Evolutionary conservation across 53 echinoderm and acorn worm genomes (phyloP).

Genomic region (Arbacia lixula): DNA sequence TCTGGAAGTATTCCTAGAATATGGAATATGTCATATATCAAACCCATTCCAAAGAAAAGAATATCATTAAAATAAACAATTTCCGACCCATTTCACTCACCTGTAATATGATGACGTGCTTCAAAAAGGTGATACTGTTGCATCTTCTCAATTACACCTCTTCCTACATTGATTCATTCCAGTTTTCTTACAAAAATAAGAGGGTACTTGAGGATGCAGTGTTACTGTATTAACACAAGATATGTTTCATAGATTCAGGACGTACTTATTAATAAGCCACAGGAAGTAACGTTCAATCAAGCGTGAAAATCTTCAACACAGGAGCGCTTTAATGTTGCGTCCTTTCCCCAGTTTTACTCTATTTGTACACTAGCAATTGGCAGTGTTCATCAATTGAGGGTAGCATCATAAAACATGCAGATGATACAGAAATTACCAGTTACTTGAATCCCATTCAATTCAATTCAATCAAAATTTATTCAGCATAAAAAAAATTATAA

Average conservation of each 20-base stretch:
- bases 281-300: constrained; percentile 1
- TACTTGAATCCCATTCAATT: no score
- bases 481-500: no score
- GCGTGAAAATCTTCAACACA: neutral
- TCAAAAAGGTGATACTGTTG: neutral
- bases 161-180: neutral
- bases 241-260: neutral
- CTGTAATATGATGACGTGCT: constrained; percentile 4
- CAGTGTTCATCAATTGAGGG: neutral
- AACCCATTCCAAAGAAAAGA: no score
- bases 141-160: neutral
- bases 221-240: neutral
- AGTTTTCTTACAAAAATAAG: neutral
- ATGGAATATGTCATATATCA: no score
- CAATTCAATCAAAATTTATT: no score
- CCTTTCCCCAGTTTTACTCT: neutral
- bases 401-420: neutral
- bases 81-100: neutral
- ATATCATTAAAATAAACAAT: no score
- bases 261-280: neutral
- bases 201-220: neutral
- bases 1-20: no score
- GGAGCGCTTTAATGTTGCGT: neutral
- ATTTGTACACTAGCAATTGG: neutral
- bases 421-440: neutral